Conservation (phyloP, 2,113 vertebrate species). For the Motacilla alba region DNA sequence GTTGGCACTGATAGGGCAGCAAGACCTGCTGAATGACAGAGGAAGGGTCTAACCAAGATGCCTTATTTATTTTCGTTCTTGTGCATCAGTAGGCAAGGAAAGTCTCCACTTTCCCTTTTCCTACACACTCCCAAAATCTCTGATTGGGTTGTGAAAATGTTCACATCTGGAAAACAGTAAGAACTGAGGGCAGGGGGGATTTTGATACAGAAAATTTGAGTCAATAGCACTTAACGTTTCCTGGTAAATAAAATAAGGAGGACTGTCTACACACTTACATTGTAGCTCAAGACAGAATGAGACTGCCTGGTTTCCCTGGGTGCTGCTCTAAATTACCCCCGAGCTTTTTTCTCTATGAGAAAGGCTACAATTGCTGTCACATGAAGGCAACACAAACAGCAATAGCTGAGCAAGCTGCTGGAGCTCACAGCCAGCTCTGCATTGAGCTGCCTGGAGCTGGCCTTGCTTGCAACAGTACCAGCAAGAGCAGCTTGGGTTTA, state of each 20-base stretch:
- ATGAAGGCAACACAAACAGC: neutral
- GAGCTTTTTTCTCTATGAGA: neutral
- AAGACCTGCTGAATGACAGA: neutral
- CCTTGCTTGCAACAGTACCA: neutral
- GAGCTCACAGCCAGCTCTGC: neutral
- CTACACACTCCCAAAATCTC: neutral
- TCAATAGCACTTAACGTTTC: neutral
- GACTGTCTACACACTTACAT: neutral
- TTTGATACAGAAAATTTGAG: neutral
- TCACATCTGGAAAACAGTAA: neutral
- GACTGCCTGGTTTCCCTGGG: neutral
- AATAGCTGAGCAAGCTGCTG: neutral
- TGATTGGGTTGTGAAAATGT: neutral
- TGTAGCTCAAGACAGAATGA: neutral
- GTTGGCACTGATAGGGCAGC: neutral
- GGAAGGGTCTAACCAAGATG: neutral
- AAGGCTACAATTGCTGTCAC: neutral
- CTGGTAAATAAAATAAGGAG: neutral
- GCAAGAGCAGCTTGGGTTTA: neutral
- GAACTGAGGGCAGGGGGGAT: neutral
- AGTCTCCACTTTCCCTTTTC: neutral
- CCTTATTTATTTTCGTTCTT: neutral
- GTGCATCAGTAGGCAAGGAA: neutral
- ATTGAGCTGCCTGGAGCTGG: neutral
- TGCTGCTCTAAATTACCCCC: neutral